phyloP scores from a whole-genome alignment of 1,140 invertebrate genomes.

The Heliconius congener region DNA sequence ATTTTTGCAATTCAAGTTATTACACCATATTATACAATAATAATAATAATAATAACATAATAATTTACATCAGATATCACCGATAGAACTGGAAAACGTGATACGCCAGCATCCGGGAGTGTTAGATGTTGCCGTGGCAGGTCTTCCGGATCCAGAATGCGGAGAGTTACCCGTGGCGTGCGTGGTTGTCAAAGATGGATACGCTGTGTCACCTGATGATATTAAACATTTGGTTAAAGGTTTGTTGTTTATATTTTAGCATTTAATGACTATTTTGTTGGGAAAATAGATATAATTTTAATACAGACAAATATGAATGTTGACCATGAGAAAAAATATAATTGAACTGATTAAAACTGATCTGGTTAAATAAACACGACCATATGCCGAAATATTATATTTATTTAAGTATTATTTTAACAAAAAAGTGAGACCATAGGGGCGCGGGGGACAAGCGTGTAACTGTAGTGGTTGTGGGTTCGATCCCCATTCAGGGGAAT shows the following conservation, averaged over 20 bases:
- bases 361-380: no score
- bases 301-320: no score
- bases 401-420: no score
- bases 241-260: slow-evolving; percentile 16
- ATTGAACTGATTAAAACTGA: no score
- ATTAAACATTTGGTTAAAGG: slow-evolving; percentile 75
- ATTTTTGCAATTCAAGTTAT: not conserved
- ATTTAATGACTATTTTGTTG: no score
- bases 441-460: no score
- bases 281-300: no score
- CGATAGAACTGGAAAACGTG: slow-evolving; percentile 84
- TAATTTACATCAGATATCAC: slow-evolving; percentile 61
- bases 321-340: no score
- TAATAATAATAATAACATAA: not conserved
- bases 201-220: slow-evolving; percentile 70
- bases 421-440: no score
- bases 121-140: slow-evolving; percentile 86
- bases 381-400: no score
- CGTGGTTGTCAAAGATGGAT: slow-evolving; percentile 76
- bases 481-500: no score
- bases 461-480: no score
- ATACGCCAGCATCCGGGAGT: slow-evolving; percentile 85
- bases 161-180: slow-evolving; percentile 86
- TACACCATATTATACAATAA: not conserved
- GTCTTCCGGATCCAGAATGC: slow-evolving; percentile 82